Evolutionary conservation across 2,888 invertebrate genomes (phyloP).

Genomic region (Ellobium chinense): DNA sequence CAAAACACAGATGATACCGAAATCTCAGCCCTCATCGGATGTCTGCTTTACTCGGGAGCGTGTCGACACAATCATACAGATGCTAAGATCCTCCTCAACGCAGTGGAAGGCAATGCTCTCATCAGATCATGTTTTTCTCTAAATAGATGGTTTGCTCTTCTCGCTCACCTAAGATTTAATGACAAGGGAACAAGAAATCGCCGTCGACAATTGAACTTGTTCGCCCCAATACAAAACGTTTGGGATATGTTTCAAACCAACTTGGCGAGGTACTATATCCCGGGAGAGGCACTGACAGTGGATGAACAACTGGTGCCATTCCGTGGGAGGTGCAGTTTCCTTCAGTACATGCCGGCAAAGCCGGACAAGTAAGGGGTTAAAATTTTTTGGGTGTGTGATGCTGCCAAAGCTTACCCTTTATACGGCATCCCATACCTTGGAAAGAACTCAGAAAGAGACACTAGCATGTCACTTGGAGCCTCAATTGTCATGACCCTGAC

Average conservation of each 20-base stretch:
- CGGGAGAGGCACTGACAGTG: no score
- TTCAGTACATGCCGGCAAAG: no score
- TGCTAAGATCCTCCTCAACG: neutral
- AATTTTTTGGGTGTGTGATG: no score
- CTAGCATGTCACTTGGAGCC: no score
- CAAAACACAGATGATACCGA: neutral
- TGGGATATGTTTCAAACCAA: neutral
- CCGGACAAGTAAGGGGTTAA: no score
- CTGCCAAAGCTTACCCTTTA: no score
- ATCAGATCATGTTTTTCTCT: neutral
- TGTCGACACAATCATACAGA: neutral
- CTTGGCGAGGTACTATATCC: no score
- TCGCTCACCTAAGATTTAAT: neutral
- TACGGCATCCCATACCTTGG: no score
- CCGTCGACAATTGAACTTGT: neutral
- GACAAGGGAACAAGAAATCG: neutral
- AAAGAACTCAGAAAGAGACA: no score
- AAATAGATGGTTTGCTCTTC: neutral
- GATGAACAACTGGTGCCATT: no score
- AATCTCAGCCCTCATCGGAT: neutral
- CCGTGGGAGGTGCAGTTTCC: no score
- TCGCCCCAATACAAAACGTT: neutral
- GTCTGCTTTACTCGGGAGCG: neutral
- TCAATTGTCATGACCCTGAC: no score
- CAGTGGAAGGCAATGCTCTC: neutral